These are phyloP conservation scores for Philhelius pedissequus DNA, from an alignment of 2,888 invertebrate species.

Conservation along the genomic window DNA sequence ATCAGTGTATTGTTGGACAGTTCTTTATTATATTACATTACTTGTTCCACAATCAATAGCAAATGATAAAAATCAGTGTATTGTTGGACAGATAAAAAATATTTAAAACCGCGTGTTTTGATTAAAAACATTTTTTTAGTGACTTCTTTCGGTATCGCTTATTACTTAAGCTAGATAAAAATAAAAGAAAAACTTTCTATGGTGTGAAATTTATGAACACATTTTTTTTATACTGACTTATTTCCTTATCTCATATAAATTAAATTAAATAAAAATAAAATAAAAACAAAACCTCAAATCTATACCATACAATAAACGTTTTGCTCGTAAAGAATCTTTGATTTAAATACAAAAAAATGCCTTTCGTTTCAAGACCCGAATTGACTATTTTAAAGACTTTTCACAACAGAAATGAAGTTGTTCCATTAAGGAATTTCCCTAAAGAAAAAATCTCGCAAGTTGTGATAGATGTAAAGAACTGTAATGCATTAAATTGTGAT, in stretches of 20 bases:
- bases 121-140: neutral
- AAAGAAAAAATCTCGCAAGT: slow-evolving; percentile 60
- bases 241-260: too few species aligned
- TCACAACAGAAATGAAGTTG: slow-evolving; percentile 46
- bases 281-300: too few species aligned
- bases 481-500: neutral
- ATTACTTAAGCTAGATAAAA: neutral
- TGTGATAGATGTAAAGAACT: slow-evolving; percentile 15
- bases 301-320: slow-evolving; percentile 39
- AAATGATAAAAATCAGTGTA: neutral
- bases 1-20: neutral
- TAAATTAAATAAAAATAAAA: too few species aligned
- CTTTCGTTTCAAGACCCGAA: slow-evolving; percentile 45
- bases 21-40: neutral
- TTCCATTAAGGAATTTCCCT: slow-evolving; percentile 49
- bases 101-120: slow-evolving; percentile 26
- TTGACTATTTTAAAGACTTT: slow-evolving; percentile 64
- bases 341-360: slow-evolving; percentile 41
- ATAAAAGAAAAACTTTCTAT: slow-evolving; percentile 23
- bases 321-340: neutral
- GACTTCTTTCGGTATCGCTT: slow-evolving; percentile 25
- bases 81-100: neutral
- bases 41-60: neutral
- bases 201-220: slow-evolving; percentile 55
- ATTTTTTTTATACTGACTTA: too few species aligned